Evolutionary conservation across 2,113 vertebrate species (phyloP).

Genomic region (Cyanoderma ruficeps): DNA sequence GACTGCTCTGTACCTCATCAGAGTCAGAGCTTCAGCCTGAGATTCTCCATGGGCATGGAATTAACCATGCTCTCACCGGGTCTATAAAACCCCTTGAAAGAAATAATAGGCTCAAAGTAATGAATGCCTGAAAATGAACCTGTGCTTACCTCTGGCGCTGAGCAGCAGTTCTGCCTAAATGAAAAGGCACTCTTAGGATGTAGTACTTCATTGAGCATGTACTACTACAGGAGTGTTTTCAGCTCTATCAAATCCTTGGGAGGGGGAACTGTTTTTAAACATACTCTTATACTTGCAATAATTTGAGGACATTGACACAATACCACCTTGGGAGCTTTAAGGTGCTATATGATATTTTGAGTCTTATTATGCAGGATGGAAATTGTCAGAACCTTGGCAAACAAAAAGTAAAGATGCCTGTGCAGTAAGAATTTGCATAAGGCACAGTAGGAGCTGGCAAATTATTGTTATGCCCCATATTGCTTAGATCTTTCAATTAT

Average conservation of each 20-base stretch:
- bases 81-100: background rate
- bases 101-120: background rate
- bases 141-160: rapidly evolving
- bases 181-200: background rate
- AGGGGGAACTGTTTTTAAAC: background rate
- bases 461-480: background rate
- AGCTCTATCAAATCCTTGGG: background rate
- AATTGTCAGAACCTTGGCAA: background rate
- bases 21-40: background rate
- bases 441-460: background rate
- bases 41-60: background rate
- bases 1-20: background rate
- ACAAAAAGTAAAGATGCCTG: background rate
- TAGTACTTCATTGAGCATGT: background rate
- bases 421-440: background rate
- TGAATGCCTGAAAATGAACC: background rate
- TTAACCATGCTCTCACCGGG: rapidly evolving
- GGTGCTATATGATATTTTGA: background rate
- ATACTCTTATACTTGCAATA: background rate
- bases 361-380: background rate
- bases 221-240: background rate
- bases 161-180: background rate
- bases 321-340: background rate
- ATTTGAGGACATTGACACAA: background rate
- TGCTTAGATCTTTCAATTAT: background rate